Evolutionary conservation across 2,113 vertebrate genomes (phyloP).

Genomic region (Tetraodon nigroviridis): DNA sequence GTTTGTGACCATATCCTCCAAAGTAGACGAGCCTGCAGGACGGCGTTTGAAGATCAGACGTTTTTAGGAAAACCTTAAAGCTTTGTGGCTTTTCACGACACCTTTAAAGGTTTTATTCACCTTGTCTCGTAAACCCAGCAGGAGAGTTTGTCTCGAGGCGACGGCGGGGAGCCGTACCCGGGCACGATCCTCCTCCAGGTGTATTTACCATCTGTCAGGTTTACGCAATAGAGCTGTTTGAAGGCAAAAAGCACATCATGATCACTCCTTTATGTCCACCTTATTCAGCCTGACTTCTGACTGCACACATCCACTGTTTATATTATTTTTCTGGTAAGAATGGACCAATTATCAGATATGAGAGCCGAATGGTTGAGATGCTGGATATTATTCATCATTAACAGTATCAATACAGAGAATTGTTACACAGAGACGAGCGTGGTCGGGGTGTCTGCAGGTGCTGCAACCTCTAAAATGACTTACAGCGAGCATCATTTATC

Average conservation of each 20-base stretch:
- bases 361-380: neutral
- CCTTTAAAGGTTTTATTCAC: constrained; percentile 54
- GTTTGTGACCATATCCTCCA: constrained; percentile 92
- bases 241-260: constrained; percentile 41
- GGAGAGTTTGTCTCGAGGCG: constrained; percentile 91
- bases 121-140: constrained; percentile 90
- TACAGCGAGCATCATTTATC: neutral
- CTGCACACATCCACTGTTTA: neutral
- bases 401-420: neutral
- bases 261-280: constrained; percentile 9
- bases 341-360: too few relatives aligned
- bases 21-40: constrained; percentile 86
- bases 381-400: neutral
- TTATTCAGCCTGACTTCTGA: neutral
- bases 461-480: neutral
- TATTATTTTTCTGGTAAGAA: too few relatives aligned
- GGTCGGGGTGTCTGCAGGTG: neutral
- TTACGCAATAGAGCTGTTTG: constrained; percentile 83
- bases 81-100: too few relatives aligned
- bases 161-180: constrained; percentile 80
- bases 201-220: constrained; percentile 81
- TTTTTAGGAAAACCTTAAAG: neutral
- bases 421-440: too few relatives aligned
- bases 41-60: neutral
- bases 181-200: constrained; percentile 81